A percentile compares a stretch with the other conserved stretches of the same genome.
phyloP scores from a whole-genome alignment of 2,797 vertebrate genomes.

The Uromys caudimaculatus region DNA sequence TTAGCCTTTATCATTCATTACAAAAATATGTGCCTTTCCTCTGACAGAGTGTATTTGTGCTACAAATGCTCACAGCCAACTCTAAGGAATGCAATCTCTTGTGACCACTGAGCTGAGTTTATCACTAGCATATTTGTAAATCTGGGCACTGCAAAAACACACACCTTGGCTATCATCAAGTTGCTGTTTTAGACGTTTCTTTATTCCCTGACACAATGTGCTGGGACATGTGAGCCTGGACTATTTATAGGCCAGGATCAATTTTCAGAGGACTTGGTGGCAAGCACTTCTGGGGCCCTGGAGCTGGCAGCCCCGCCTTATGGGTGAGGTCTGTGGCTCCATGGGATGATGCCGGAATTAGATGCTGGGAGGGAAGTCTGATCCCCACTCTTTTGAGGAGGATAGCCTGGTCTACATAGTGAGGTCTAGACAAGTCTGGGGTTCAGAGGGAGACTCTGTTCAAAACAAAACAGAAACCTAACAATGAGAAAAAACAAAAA shows the following conservation, averaged over 20 bases:
- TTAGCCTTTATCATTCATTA: background rate
- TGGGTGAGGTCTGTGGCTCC: slow-evolving; percentile 54
- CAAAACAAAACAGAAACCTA: background rate
- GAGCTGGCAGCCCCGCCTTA: slow-evolving; percentile 46
- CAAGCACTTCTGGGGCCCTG: slow-evolving; percentile 46
- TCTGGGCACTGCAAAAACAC: slow-evolving; percentile 64
- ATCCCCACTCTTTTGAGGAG: background rate
- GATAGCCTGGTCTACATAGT: background rate
- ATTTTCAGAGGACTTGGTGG: slow-evolving; percentile 83
- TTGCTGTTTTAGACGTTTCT: slow-evolving; percentile 76
- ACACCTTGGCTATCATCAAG: slow-evolving; percentile 61
- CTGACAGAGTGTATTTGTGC: background rate
- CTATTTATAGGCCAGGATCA: slow-evolving; percentile 88
- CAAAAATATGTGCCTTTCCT: slow-evolving; percentile 10
- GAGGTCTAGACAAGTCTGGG: background rate
- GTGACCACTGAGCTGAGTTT: background rate
- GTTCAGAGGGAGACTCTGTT: background rate
- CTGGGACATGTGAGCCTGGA: slow-evolving; percentile 84
- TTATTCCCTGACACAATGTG: slow-evolving; percentile 85
- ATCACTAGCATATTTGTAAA: slow-evolving; percentile 52
- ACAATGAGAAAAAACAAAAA: background rate
- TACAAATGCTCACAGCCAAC: background rate
- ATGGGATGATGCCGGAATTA: background rate
- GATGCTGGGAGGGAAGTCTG: background rate
- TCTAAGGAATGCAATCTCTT: slow-evolving; percentile 19